Evolutionary conservation across 2,113 vertebrate genomes (phyloP).

Genomic region (Daubentonia madagascariensis): DNA sequence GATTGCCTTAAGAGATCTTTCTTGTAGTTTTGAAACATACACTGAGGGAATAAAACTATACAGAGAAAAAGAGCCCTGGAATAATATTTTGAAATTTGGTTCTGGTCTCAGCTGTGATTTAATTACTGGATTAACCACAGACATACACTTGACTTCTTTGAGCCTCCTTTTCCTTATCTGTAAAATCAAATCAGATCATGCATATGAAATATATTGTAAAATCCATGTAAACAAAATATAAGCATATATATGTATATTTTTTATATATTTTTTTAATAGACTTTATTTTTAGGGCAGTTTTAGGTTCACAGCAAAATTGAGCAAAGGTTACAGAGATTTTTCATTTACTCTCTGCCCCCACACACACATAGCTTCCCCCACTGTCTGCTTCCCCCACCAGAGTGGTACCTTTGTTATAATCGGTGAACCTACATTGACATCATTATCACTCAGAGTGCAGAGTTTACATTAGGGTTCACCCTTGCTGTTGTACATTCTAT

Average conservation of each 20-base stretch:
- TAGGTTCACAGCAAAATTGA: background rate
- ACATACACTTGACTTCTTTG: background rate
- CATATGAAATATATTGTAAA: background rate
- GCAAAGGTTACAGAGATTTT: background rate
- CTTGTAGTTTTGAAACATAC: background rate
- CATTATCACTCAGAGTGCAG: too few relatives aligned
- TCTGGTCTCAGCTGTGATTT: background rate
- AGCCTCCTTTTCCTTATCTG: background rate
- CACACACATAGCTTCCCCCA: background rate
- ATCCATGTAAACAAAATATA: background rate
- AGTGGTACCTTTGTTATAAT: background rate
- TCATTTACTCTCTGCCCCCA: background rate
- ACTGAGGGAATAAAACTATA: background rate
- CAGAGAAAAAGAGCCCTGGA: background rate
- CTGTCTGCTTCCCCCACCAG: background rate
- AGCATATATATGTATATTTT: background rate
- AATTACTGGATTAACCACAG: background rate
- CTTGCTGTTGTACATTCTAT: background rate
- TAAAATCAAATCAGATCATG: background rate
- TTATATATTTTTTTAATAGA: background rate
- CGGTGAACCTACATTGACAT: too few relatives aligned
- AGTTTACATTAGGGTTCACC: background rate
- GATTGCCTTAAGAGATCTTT: background rate
- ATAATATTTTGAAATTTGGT: background rate
- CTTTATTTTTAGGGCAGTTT: background rate